A percentile compares a stretch with the other conserved stretches of the same genome.
Evolutionary conservation across 2,888 invertebrate genomes (phyloP).

Genomic region (Lepetodrilus schrolli): DNA sequence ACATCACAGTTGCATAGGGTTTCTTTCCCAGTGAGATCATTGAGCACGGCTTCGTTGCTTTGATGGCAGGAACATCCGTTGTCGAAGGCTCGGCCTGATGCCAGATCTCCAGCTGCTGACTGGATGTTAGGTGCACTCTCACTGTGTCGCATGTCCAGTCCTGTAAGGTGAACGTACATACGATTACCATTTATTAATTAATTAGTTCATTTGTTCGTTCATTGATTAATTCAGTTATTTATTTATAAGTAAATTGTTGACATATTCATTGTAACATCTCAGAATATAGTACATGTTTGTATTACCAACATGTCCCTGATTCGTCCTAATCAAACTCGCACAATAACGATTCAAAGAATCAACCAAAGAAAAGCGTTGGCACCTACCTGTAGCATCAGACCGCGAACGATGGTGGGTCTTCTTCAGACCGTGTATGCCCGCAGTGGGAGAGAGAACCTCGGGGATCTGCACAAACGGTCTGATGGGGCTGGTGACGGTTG

Average conservation of each 20-base stretch:
- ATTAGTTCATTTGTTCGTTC: too few species aligned
- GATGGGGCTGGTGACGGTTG: constrained; percentile 10
- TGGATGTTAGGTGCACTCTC: constrained; percentile 53
- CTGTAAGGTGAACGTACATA: too few species aligned
- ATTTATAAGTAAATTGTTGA: too few species aligned
- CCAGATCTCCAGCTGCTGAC: constrained; percentile 80
- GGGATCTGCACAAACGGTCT: not conserved
- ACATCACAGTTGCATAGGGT: constrained; percentile 83
- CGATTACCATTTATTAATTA: too few species aligned
- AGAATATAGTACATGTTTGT: too few species aligned
- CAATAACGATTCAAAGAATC: too few species aligned
- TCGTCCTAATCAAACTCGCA: too few species aligned
- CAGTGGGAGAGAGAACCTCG: constrained; percentile 58
- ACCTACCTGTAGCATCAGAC: constrained; percentile 82
- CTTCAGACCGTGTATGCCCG: constrained; percentile 75
- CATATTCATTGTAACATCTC: too few species aligned
- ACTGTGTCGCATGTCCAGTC: constrained; percentile 60
- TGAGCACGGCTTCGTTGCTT: constrained; percentile 86
- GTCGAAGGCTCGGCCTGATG: constrained; percentile 96
- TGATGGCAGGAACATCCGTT: constrained; percentile 87
- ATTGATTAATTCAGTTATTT: too few species aligned
- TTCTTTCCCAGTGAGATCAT: constrained; percentile 83
- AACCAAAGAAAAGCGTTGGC: not conserved
- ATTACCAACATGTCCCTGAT: too few species aligned
- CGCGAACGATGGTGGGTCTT: constrained; percentile 89